phyloP scores from a whole-genome alignment of 2,113 vertebrate species.

The Tragelaphus imberbis region DNA sequence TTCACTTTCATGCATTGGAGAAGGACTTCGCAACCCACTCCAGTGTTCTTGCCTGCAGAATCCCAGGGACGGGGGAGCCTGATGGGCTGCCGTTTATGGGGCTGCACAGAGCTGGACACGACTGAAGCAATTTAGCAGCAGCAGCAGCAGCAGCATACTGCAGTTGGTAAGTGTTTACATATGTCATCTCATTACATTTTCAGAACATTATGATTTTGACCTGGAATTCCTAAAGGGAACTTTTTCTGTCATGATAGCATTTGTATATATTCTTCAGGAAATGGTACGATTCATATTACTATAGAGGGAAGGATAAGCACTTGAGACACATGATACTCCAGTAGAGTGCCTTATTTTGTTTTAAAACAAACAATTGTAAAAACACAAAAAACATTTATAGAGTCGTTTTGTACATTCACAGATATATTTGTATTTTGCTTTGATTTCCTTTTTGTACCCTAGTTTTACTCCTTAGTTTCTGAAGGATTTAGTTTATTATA shows the following conservation, averaged over 20 bases:
- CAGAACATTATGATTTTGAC: neutral
- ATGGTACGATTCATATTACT: neutral
- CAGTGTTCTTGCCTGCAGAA: no score
- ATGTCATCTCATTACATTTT: neutral
- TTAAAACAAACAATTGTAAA: neutral
- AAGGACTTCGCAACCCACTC: no score
- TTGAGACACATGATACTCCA: neutral
- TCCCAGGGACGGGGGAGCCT: no score
- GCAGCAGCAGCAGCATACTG: neutral
- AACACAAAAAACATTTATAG: neutral
- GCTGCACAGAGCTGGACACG: no score
- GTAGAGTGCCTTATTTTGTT: neutral
- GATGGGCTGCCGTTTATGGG: rapidly evolving
- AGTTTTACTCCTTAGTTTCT: neutral
- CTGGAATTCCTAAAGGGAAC: neutral
- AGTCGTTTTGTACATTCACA: neutral
- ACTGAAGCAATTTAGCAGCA: no score
- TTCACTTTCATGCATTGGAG: no score
- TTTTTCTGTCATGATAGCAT: neutral
- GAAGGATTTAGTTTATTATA: neutral
- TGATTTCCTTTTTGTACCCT: neutral
- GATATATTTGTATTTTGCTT: neutral
- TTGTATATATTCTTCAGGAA: neutral
- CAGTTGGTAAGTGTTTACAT: neutral
- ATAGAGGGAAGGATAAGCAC: neutral